These are phyloP conservation scores for Eptesicus fuscus DNA, from an alignment of 2,113 vertebrate genomes.

Conservation along the genomic window DNA sequence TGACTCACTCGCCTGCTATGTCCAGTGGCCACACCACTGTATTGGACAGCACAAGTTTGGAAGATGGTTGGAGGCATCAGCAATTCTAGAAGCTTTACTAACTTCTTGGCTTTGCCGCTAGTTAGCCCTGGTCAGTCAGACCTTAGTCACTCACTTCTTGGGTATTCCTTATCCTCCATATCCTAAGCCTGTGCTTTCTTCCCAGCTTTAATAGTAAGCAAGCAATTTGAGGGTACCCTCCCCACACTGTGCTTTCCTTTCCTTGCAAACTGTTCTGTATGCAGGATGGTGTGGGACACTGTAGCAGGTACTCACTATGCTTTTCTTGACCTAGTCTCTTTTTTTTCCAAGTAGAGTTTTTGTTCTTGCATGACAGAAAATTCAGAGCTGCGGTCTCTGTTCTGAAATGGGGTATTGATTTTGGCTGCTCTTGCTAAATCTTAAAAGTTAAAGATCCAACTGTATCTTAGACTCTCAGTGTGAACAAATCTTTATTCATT, in stretches of 20 bases:
- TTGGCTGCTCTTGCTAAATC: neutral
- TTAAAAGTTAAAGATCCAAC: constrained; percentile 15
- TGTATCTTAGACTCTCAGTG: constrained; percentile 24
- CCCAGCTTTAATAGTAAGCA: neutral
- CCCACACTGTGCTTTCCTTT: neutral
- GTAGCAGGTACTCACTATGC: neutral
- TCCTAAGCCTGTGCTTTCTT: neutral
- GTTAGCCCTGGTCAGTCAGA: neutral
- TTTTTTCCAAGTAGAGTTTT: neutral
- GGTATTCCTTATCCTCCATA: neutral
- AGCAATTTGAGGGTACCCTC: neutral
- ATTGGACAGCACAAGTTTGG: neutral
- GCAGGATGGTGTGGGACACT: neutral
- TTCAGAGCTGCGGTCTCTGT: neutral
- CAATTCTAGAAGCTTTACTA: neutral
- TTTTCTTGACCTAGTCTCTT: neutral
- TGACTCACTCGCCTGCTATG: neutral
- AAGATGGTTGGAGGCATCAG: neutral
- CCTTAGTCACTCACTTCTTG: neutral
- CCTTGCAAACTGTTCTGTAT: neutral
- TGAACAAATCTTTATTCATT: constrained; percentile 1
- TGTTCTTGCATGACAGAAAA: neutral
- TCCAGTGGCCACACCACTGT: neutral
- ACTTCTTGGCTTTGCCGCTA: neutral
- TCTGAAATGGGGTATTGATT: neutral